These are phyloP conservation scores for Potamarius usumacintae DNA, from an alignment of 2,113 vertebrate genomes.

Conservation along the genomic window DNA sequence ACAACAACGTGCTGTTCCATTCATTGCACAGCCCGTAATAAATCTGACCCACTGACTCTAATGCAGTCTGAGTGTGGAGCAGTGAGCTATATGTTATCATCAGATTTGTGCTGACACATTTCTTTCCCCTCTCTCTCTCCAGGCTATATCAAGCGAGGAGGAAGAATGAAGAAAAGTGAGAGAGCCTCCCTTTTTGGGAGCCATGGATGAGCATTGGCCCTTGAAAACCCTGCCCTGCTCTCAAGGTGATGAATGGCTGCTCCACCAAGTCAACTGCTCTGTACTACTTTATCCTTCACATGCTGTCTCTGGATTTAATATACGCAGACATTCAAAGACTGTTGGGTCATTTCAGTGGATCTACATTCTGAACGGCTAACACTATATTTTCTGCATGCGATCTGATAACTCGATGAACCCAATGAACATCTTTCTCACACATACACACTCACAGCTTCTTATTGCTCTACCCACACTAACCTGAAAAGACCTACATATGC, in stretches of 20 bases:
- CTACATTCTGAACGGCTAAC: not conserved
- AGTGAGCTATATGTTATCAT: slow-evolving; percentile 67
- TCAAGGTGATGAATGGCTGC: slow-evolving; percentile 72
- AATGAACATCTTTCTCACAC: slow-evolving; percentile 7
- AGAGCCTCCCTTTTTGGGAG: slow-evolving; percentile 63
- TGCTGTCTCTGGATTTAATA: slow-evolving; percentile 33
- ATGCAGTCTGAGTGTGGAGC: slow-evolving; percentile 60
- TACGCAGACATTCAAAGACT: slow-evolving; percentile 49
- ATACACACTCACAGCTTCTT: not conserved
- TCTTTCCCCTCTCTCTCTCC: slow-evolving; percentile 60
- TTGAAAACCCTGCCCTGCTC: slow-evolving; percentile 64
- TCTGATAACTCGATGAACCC: not conserved
- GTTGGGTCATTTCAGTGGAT: slow-evolving; percentile 32
- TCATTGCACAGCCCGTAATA: slow-evolving; percentile 15
- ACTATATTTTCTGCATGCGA: not conserved
- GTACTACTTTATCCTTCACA: slow-evolving; percentile 22
- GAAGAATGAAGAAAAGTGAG: slow-evolving; percentile 58
- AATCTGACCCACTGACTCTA: slow-evolving; percentile 65
- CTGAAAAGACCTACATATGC: not conserved
- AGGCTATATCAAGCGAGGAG: slow-evolving; percentile 63
- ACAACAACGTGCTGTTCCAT: slow-evolving; percentile 25
- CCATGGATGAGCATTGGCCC: slow-evolving; percentile 62
- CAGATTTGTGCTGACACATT: slow-evolving; percentile 72
- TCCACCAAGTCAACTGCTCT: slow-evolving; percentile 63
- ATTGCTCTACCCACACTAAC: slow-evolving; percentile 2